Evolutionary conservation across 1,140 invertebrate species (phyloP), one percentile per base, ranked within the genome.

Genomic region (Pseudomyrmex concolor): DNA sequence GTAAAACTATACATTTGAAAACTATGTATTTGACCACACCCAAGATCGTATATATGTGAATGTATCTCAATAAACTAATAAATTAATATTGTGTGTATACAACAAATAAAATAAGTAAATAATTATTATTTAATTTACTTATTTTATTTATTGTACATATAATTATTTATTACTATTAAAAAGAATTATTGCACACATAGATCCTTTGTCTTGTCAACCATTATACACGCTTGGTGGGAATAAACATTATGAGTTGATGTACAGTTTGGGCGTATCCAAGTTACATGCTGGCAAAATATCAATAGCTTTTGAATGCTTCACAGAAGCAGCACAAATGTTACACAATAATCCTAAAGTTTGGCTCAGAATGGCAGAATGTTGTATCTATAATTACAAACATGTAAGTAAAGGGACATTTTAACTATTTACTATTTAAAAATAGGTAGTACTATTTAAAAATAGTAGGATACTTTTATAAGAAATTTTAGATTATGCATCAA

Each of bases 311-410:
- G 97, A 98, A 90, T 98, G 97, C 94, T 95, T 99, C 8, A 96
- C 97, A n/a, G 96, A 98, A 93, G 97, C 97, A 25, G 96, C 98
- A 0, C 96, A 98, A 86, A 96, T 97, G 66, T 97, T 97, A 90
- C 97, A 97, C 74, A 97, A 96, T 87, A 99, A 99, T 94, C 97
- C 98, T 1, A 95, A 97, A 67, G 95, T 99, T 3, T 99, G 98
- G 98, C 93, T 99, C 48, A 95, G 98, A 86, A 95, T 99, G 88
- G 98, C 98, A 0, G 99, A 99, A 94, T 99, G 98, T 91, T 99
- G 98, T 92, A 97, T 97, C 74, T 95, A 96, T 92, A 95, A 95
- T 59, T 95, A 97, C 83, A 97, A 97, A 95, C 91, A 94, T 67
- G 96, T 97, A 93, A 94, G 92, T 92, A 19, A 34, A 34, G 34